Percentiles rank a stretch among this genome's conserved stretches.
phyloP scores from a whole-genome alignment of 2,888 invertebrate species.

The Lithophane ornitopus region DNA sequence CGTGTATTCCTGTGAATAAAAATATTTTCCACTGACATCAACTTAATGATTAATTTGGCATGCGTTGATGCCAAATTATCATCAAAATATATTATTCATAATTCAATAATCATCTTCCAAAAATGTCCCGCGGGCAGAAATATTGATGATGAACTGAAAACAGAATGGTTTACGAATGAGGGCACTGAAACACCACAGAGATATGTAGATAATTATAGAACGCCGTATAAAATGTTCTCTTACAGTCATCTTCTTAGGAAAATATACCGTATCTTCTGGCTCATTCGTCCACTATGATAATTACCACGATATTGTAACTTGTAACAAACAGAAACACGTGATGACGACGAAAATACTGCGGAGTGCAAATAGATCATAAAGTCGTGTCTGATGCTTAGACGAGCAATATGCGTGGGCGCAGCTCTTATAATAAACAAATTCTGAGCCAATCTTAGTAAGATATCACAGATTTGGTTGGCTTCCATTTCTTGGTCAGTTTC shows the following conservation, averaged over 20 bases:
- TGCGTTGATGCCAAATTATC: slow-evolving; percentile 1
- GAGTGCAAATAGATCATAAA: slow-evolving; percentile 44
- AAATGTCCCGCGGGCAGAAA: too few species aligned
- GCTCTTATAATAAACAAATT: slow-evolving; percentile 41
- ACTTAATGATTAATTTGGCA: neutral
- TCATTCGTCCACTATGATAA: slow-evolving; percentile 1
- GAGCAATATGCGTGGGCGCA: slow-evolving; percentile 42
- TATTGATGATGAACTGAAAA: slow-evolving; percentile 11
- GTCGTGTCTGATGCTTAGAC: slow-evolving; percentile 22
- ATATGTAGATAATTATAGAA: neutral
- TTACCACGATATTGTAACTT: slow-evolving; percentile 20
- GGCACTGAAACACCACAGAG: neutral
- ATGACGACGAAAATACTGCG: slow-evolving; percentile 35
- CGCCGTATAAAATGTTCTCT: neutral
- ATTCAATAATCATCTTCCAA: neutral
- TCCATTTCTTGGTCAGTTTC: neutral
- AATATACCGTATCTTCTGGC: neutral
- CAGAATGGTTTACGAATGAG: slow-evolving; percentile 2
- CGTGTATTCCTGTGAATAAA: slow-evolving; percentile 2
- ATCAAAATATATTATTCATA: slow-evolving; percentile 4
- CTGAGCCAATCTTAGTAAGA: slow-evolving; percentile 43
- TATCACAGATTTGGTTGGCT: slow-evolving; percentile 35
- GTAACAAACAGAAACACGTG: slow-evolving; percentile 39
- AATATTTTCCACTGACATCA: neutral
- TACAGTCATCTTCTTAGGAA: slow-evolving; percentile 17